These are phyloP conservation scores for Onychomys leucogaster DNA, from an alignment of 2,797 vertebrate genomes.

Conservation along the genomic window DNA sequence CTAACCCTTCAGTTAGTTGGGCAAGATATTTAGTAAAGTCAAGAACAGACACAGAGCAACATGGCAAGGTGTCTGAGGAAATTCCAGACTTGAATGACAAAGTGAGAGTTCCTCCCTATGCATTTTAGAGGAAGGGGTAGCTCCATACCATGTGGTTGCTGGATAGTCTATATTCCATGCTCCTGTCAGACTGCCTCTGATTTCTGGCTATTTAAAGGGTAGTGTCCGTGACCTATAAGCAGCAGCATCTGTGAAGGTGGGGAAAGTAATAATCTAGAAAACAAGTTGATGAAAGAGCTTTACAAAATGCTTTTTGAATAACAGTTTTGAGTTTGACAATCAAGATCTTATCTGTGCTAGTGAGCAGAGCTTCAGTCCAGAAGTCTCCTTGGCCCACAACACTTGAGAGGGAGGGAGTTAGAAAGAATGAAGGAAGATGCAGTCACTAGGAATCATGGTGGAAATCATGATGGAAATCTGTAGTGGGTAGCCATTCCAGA, in stretches of 20 bases:
- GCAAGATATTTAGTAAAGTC: not conserved
- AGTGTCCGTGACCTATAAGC: too few relatives aligned
- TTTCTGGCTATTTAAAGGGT: not conserved
- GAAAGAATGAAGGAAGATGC: not conserved
- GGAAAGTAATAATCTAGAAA: not conserved
- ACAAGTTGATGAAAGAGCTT: not conserved
- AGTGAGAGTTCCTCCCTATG: not conserved
- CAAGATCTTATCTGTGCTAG: not conserved
- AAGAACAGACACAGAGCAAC: not conserved
- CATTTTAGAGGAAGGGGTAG: not conserved
- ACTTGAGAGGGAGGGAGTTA: not conserved
- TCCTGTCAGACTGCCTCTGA: not conserved
- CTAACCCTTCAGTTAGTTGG: not conserved
- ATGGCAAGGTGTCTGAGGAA: not conserved
- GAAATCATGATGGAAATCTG: too few relatives aligned
- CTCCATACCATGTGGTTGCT: not conserved
- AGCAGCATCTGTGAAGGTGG: too few relatives aligned
- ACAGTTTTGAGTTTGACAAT: not conserved
- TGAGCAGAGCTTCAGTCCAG: not conserved
- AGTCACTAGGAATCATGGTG: not conserved
- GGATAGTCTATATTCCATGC: not conserved
- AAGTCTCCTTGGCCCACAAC: not conserved
- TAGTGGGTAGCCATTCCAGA: too few relatives aligned
- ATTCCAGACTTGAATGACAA: not conserved
- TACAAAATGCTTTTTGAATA: not conserved